These are phyloP conservation scores for Erynnis tages DNA, from an alignment of 2,888 invertebrate species.

Conservation along the genomic window DNA sequence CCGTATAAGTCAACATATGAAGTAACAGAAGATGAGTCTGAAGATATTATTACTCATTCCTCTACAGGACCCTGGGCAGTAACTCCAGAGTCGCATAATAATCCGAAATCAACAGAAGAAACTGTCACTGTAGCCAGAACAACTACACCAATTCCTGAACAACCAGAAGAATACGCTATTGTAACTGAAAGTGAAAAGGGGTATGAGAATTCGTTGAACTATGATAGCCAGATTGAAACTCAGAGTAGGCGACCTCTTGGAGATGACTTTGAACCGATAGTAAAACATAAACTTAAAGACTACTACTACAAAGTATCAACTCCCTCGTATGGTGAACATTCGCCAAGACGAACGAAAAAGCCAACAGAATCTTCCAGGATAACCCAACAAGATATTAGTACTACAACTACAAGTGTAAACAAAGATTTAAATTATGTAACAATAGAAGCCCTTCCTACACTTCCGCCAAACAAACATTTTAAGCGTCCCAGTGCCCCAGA, in stretches of 20 bases:
- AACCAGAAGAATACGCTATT: constrained; percentile 66
- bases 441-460: constrained; percentile 64
- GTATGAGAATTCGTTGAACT: constrained; percentile 67
- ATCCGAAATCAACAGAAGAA: constrained; percentile 53
- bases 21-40: constrained; percentile 68
- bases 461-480: constrained; percentile 72
- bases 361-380: constrained; percentile 50
- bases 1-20: constrained; percentile 62
- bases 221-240: constrained; percentile 66
- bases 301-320: constrained; percentile 75
- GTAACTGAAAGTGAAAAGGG: constrained; percentile 69
- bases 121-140: constrained; percentile 46
- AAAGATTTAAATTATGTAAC: constrained; percentile 53
- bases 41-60: constrained; percentile 55
- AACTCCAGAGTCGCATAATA: constrained; percentile 53
- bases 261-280: constrained; percentile 73
- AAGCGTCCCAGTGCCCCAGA: constrained; percentile 58
- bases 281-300: constrained; percentile 68
- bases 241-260: constrained; percentile 73
- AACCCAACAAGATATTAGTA: constrained; percentile 36
- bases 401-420: constrained; percentile 38
- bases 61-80: constrained; percentile 61
- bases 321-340: constrained; percentile 59
- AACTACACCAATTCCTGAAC: constrained; percentile 53
- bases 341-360: constrained; percentile 64